phyloP scores from a whole-genome alignment of 2,113 vertebrate genomes.

The Physeter macrocephalus region DNA sequence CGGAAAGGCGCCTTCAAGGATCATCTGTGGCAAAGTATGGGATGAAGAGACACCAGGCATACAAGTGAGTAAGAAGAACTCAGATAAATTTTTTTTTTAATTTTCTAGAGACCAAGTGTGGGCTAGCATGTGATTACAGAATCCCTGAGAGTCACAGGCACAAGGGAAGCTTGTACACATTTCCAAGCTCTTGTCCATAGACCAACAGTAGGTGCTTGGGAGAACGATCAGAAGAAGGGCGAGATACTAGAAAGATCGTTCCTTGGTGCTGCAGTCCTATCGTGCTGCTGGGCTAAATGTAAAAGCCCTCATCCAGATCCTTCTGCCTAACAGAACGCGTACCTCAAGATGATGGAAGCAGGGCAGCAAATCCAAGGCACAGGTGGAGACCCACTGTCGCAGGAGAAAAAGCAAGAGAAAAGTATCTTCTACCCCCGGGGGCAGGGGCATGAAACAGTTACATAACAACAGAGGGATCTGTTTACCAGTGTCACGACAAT shows the following conservation, averaged over 20 bases:
- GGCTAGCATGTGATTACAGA: background rate
- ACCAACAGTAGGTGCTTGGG: background rate
- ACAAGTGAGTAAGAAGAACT: background rate
- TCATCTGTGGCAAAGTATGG: background rate
- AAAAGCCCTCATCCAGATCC: background rate
- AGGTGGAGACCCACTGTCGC: background rate
- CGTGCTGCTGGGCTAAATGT: background rate
- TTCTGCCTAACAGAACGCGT: background rate
- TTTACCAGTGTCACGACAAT: background rate
- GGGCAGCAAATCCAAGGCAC: background rate
- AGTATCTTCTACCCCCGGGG: background rate
- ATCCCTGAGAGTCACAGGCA: background rate
- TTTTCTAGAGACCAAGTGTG: background rate
- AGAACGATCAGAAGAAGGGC: background rate
- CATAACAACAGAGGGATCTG: background rate
- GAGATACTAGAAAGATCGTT: background rate
- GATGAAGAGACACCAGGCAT: background rate
- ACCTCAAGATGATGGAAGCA: background rate
- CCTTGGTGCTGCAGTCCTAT: no score
- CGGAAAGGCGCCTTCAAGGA: background rate
- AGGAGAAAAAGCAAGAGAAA: background rate
- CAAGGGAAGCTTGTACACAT: fast-evolving
- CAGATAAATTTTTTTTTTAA: background rate
- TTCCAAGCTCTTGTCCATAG: background rate
- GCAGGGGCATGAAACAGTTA: background rate